A percentile compares a stretch with the other conserved stretches of the same genome.
Conservation (phyloP, 1,140 invertebrate genomes). For the Anoplolepis gracilipes region DNA sequence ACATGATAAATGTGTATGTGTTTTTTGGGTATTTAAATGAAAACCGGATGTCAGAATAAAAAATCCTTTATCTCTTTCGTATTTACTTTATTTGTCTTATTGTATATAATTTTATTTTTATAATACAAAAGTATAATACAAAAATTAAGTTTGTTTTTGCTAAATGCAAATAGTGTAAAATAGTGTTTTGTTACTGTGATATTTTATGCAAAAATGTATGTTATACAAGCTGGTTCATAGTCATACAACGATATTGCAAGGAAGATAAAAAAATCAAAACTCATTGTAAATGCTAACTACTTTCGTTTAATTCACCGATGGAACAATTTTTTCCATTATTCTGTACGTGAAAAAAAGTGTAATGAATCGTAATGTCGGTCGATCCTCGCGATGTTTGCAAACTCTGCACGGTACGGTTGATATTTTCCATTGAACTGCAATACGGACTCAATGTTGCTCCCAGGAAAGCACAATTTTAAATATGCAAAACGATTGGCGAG, state of each 20-base stretch:
- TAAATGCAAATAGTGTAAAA: no score
- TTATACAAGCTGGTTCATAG: neutral
- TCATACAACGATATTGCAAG: neutral
- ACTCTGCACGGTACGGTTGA: neutral
- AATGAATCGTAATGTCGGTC: slow-evolving; percentile 47
- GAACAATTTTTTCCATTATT: slow-evolving; percentile 15
- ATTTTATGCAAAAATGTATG: no score
- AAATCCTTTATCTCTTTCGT: neutral
- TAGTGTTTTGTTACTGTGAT: no score
- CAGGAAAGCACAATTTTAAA: slow-evolving; percentile 5
- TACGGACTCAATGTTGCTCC: neutral
- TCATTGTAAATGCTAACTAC: neutral
- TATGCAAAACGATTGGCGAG: slow-evolving; percentile 29
- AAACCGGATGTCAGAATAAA: neutral
- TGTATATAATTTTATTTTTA: neutral
- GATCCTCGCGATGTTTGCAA: slow-evolving; percentile 30
- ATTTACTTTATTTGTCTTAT: neutral
- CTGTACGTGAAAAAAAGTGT: slow-evolving; percentile 33
- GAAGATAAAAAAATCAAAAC: neutral
- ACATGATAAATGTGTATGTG: neutral
- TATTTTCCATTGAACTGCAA: slow-evolving; percentile 12
- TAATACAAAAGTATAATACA: neutral
- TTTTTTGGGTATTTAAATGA: neutral
- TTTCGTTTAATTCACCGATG: neutral
- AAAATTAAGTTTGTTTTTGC: neutral